Evolutionary conservation across 1,140 invertebrate genomes (phyloP), one percentile per base, ranked within the genome.

Genomic region (Potamilus streckersoni): DNA sequence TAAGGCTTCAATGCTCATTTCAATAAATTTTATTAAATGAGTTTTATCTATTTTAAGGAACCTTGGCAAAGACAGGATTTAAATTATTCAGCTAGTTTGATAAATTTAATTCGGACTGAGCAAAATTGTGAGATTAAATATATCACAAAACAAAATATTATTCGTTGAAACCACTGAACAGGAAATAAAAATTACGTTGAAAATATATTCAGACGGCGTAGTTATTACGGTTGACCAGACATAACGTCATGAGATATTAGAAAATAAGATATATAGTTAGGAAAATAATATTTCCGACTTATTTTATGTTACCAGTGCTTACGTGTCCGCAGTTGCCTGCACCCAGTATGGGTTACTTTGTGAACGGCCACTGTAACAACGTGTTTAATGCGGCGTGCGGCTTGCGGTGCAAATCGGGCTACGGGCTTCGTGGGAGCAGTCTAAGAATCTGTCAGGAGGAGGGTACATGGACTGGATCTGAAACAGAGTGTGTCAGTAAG

Each of bases 381-480:
- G 93, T 93, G 3, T 91, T 94, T 59, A 93, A 94, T 83, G 93
- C 93, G 56, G 94, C 93, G 0, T 95, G 94, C 87, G 93, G 93
- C 2, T 87, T 94, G 57, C 89, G 93, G 61, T 95, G 94, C 84
- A 90, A 92, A 73, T 91, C 93, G 27, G 94, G 94, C 0, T 94
- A 93, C 82, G 91, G 91, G 71, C 87, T 94, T 1, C 85, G 88
- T 15, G 94, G 94, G 0, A 93, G 91, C 73, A 93, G 93, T 84
- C 92, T 94, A 31, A 87, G 93, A 66, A 89, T 94, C 3, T 94
- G 94, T 85, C 90, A 91, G 64, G 91, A 91, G 69, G 91, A 93
- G 86, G 93, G 93, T 2, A 90, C 86, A 13, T 95, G 94, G 94
- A 93, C 92, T 17, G 94, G 94, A 2, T 89, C 89, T 19, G 88